Evolutionary conservation across 2,113 vertebrate genomes (phyloP).

Genomic region (Ophiodon elongatus): DNA sequence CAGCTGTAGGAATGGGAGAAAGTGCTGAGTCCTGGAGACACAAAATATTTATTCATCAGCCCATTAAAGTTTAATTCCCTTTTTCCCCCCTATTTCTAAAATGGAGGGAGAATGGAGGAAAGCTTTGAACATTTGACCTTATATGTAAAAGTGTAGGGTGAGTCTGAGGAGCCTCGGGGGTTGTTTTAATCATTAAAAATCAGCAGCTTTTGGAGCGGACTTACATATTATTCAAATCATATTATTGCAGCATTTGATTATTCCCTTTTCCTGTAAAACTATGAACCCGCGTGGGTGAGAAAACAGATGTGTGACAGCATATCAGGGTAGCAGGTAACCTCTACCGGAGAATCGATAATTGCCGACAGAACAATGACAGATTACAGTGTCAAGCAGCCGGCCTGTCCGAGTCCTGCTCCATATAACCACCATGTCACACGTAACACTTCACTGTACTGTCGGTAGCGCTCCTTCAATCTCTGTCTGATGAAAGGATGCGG

Average conservation of each 20-base stretch:
- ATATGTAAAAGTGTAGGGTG: constrained; percentile 79
- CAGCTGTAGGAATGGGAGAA: constrained; percentile 72
- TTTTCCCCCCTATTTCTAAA: constrained; percentile 61
- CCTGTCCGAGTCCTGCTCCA: background rate
- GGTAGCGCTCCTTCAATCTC: constrained; percentile 28
- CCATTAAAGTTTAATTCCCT: constrained; percentile 83
- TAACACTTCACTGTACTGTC: background rate
- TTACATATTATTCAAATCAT: constrained; percentile 50
- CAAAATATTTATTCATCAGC: constrained; percentile 85
- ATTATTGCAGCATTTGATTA: constrained; percentile 37
- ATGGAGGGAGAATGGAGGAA: constrained; percentile 63
- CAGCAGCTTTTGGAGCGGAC: constrained; percentile 29
- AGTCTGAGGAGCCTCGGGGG: constrained; percentile 67
- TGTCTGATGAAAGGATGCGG: constrained; percentile 38
- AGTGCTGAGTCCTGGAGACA: constrained; percentile 82
- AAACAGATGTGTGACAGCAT: background rate
- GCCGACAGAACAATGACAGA: constrained; percentile 6
- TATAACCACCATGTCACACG: background rate
- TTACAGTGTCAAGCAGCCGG: background rate
- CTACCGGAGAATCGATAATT: constrained; percentile 23
- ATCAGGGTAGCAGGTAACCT: background rate
- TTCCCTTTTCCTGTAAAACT: background rate
- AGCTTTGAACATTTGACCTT: constrained; percentile 84
- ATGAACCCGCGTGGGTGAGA: background rate
- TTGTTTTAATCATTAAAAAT: constrained; percentile 76